Conservation (phyloP, 30 jellyfish, hydroid and myxozoan genomes). For the Aurelia aurita region DNA sequence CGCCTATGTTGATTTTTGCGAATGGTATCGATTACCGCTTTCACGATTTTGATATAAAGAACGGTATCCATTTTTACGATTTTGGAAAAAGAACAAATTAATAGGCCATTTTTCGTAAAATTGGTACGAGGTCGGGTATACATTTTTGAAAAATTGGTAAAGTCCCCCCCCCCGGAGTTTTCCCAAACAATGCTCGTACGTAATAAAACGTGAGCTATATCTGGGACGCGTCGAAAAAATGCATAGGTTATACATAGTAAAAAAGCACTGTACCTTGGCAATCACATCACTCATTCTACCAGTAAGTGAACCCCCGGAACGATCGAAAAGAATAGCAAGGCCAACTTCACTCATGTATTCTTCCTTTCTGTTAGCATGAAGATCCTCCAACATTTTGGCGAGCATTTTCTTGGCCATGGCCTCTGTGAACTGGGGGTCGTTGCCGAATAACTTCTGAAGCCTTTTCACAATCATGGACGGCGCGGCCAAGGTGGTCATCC, state of each 20-base stretch:
- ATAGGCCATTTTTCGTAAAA: too few species aligned
- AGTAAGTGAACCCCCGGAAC: conserved; percentile 77
- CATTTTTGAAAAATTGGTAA: too few species aligned
- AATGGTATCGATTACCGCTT: too few species aligned
- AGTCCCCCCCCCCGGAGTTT: too few species aligned
- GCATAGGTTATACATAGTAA: background rate
- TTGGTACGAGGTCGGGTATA: too few species aligned
- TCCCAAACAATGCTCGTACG: too few species aligned
- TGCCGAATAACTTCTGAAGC: conserved; percentile 60
- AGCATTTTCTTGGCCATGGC: conserved; percentile 73
- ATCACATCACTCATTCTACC: conserved; percentile 40
- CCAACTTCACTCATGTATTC: conserved; percentile 87
- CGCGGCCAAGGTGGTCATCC: conserved; percentile 83
- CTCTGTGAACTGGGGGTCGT: conserved; percentile 72
- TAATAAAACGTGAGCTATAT: too few species aligned
- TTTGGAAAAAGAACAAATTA: too few species aligned
- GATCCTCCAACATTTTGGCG: conserved; percentile 78
- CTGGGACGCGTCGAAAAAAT: too few species aligned
- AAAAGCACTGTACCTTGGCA: conserved; percentile 37
- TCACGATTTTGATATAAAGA: too few species aligned
- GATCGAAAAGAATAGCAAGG: conserved; percentile 77
- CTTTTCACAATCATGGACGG: conserved; percentile 57
- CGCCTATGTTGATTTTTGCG: too few species aligned
- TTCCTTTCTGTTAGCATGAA: conserved; percentile 77
- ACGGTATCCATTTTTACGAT: too few species aligned